Base-by-base conservation (phyloP, 2,888 invertebrate species). In the Amorpha juglandis region DNA sequence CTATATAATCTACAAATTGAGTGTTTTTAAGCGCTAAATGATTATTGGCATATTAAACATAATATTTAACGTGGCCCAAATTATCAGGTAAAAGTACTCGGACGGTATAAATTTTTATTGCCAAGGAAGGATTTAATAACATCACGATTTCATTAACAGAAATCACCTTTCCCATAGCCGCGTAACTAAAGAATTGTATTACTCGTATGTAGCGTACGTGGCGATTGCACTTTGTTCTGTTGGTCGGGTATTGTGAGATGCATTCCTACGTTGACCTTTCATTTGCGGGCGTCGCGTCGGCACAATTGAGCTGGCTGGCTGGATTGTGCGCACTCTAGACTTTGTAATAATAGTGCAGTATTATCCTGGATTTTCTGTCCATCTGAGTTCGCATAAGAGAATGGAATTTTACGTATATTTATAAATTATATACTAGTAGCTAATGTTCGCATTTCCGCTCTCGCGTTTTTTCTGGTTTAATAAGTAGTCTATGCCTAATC, bases 231-330 rank as follows among this genome's bases (percentile, higher is more conserved):
- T 19, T 48, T 8, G 19, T 50, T 50, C 9, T 50, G 9, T 50
- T 19, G 50, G 50, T 21, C 50, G 50, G 9, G 50, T 50, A 50
- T 50, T 50, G 50, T 50, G 64, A 45, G 64, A 42, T 63, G 55
- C 67, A 67, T 65, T 65, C 64, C 62, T 21, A 11, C 52, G 55
- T 21, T 63, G 67, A 67, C 65, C 67, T 67, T 63, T 65, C 50
- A 58, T 62, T 52, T 51, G 35, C 63, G 63, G 33, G 51, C 65
- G 38, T 42, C 55, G 51, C 65, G 38, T 42, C 55, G 35, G 45
- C 63, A 67, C 67, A 64, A 67, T 67, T 64, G 64, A 64, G 62
- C 58, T 48, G 45, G 42, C 42, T 7, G 27, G 16, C 21, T 62
- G 51, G 21, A 65, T 38, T 58, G 50, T 55, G 48, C 58, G 12